phyloP scores from a whole-genome alignment of 1,140 invertebrate genomes.

The Bombus ignitus region DNA sequence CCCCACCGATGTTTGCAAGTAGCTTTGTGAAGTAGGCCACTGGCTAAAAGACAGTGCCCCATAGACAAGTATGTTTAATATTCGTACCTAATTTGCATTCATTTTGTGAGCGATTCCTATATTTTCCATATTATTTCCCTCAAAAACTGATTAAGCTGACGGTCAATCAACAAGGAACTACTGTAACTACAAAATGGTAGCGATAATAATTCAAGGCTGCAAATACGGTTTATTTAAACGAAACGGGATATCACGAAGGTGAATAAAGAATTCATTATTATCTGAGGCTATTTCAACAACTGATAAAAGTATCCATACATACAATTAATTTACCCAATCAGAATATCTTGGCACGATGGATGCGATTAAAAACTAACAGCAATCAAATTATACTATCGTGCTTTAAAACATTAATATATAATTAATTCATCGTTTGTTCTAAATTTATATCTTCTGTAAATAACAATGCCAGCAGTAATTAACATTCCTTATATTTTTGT shows the following conservation, averaged over 20 bases:
- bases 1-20: neutral
- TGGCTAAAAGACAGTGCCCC: neutral
- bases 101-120: neutral
- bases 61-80: neutral
- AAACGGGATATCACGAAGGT: slow-evolving; percentile 11
- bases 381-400: neutral
- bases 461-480: neutral
- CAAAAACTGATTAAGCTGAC: neutral
- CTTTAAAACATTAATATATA: slow-evolving; percentile 9
- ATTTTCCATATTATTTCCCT: neutral
- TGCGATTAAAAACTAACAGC: neutral
- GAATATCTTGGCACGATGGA: neutral
- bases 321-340: neutral
- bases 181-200: slow-evolving; percentile 32
- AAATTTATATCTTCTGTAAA: slow-evolving; percentile 5
- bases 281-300: neutral
- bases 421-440: slow-evolving; percentile 2
- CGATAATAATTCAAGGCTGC: slow-evolving; percentile 44
- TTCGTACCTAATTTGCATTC: neutral
- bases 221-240: neutral
- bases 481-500: neutral
- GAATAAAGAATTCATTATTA: slow-evolving; percentile 23
- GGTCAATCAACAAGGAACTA: neutral
- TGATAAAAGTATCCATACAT: neutral
- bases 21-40: neutral